Base-by-base conservation (phyloP, 2,888 invertebrate genomes). In the Caenorhabditis japonica region DNA sequence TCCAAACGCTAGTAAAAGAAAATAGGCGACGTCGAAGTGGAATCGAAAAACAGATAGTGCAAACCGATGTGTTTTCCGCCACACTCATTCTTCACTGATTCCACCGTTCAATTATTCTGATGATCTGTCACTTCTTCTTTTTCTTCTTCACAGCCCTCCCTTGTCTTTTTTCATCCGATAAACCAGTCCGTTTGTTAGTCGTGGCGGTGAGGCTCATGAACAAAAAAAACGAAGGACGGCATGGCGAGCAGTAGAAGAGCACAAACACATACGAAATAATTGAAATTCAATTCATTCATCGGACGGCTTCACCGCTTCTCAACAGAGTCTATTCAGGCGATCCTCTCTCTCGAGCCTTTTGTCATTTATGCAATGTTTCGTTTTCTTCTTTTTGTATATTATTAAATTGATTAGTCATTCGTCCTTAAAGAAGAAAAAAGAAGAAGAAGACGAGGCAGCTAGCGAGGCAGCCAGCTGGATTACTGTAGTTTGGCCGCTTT, bases 321-420 rank as follows among this genome's bases (percentile, higher is more conserved):
- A 34, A 25, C 53, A 19, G 51, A 64, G 64, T 43, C 64, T 49
- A 64, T 55, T 64, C 55, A 64, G 49, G 64, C 64, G 64, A 64
- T 64, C 64, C 27, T 10, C n/a, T 49, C 64, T 41, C 12, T 62
- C 46, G n/a, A n/a, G 46, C 52, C 62, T 53, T n/a, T n/a, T 62
- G 53, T 62, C 62, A 62, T 64, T 56, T 64, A 64, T 55, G 53
- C 62, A 56, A 64, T 64, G 64, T 64, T 64, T 64, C 64, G 47
- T 64, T 64, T 64, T n/a, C n/a, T n/a, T n/a, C n/a, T n/a, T n/a
- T n/a, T n/a, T n/a, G n/a, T 64, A 56, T 64, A 64, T 64, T 64
- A 64, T 64, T 64, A 64, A 64, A 64, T 64, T 64, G 64, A 64
- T 64, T 64, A 64, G 64, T 64, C 64, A 64, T 64, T 64, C 64